Percentiles rank a stretch among this genome's conserved stretches.
phyloP scores from a whole-genome alignment of 2,888 invertebrate species.

The Fragum sueziense region DNA sequence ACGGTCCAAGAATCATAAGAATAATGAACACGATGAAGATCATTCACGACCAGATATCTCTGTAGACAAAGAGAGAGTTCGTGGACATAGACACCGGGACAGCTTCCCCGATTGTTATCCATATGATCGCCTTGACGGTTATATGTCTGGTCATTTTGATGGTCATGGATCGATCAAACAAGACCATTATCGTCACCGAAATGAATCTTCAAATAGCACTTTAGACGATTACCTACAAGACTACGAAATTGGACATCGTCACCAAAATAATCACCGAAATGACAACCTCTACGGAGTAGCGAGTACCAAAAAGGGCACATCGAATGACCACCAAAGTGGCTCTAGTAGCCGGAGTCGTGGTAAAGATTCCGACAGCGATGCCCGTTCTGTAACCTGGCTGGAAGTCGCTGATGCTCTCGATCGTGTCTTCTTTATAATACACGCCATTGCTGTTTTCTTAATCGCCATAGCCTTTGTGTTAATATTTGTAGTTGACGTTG shows the following conservation, averaged over 20 bases:
- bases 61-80: neutral
- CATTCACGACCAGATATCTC: neutral
- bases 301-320: neutral
- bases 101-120: too few species aligned
- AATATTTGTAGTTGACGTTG: neutral
- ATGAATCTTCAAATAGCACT: too few species aligned
- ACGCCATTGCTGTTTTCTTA: neutral
- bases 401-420: conserved; percentile 1
- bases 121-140: too few species aligned
- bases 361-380: neutral
- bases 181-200: too few species aligned
- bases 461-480: neutral
- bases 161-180: too few species aligned
- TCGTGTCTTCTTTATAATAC: neutral
- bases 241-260: neutral
- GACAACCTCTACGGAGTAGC: neutral
- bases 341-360: neutral
- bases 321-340: too few species aligned
- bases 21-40: neutral
- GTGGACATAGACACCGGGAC: too few species aligned
- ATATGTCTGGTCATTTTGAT: too few species aligned
- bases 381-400: neutral
- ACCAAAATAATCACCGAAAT: neutral
- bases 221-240: neutral
- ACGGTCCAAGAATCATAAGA: too few species aligned